A percentile compares a stretch with the other conserved stretches of the same genome.
These are phyloP conservation scores for Tinamus major DNA, from an alignment of 2,797 vertebrate species.

Conservation along the genomic window DNA sequence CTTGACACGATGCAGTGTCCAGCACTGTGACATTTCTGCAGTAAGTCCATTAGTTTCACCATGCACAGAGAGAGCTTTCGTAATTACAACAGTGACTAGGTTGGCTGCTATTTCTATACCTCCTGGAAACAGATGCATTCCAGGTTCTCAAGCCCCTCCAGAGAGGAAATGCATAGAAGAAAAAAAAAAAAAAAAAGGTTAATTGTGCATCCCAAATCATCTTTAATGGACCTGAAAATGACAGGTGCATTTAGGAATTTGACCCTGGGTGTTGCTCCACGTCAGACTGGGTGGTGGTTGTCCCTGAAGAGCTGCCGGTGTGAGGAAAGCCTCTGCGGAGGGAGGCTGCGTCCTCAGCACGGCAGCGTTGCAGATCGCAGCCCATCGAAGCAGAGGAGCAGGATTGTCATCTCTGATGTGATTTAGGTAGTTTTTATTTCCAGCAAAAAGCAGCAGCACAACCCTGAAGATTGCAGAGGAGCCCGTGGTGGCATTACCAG, in stretches of 20 bases:
- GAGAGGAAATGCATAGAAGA: background rate
- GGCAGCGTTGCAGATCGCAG: no score
- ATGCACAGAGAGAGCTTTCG: background rate
- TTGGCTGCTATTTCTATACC: fast-evolving
- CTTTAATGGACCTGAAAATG: background rate
- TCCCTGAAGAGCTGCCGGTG: background rate
- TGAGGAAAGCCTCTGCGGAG: background rate
- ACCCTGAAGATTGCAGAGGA: no score
- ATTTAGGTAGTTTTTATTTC: background rate
- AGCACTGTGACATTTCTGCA: fast-evolving
- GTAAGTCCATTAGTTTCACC: background rate
- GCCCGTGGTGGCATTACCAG: no score
- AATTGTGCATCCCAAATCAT: fast-evolving
- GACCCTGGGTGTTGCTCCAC: background rate
- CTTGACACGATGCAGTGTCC: background rate
- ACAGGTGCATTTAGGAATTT: conserved; percentile 19
- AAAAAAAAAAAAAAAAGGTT: background rate
- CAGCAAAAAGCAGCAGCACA: no score
- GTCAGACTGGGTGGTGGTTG: background rate
- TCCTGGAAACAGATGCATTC: fast-evolving
- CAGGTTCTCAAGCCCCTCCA: background rate
- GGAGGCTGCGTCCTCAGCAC: background rate
- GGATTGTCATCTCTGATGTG: background rate
- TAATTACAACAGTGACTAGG: background rate
- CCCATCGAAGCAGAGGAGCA: background rate